Evolutionary conservation across 1,140 invertebrate genomes (phyloP), one percentile per base, ranked within the genome.

Genomic region (Tribolium castaneum): DNA sequence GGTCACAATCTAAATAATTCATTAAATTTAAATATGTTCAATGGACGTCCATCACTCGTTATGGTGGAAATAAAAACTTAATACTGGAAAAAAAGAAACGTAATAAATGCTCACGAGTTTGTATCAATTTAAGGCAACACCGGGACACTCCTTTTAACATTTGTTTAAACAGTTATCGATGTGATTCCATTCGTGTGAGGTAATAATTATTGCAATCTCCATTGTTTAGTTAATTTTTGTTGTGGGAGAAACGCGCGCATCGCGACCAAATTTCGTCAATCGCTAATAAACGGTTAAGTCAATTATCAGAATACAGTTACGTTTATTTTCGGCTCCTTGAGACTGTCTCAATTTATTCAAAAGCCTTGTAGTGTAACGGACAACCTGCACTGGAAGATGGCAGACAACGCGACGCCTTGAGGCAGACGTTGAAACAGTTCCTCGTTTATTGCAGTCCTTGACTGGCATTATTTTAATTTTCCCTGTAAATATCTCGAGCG

Each of bases 1-100:
- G 50, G 50, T 50, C 52, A 73, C 71, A 73, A 52, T 73, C 52
- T 73, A 73, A 51, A 73, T 73, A 54, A 73, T 73, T 73, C 71
- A 73, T 73, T 73, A 73, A 54, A 54, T 73, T 51, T 73, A 72
- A 72, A 66, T 66, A 66, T 30, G 59, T 30, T 30, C 34, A 5
- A 39, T 66, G 34, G 35, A 59, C 30, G 34, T 35, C 59, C 59
- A 66, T 66, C 30, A 66, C 22, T 14, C 56, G 19, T n/a, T n/a
- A n/a, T n/a, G n/a, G n/a, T n/a, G n/a, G n/a, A n/a, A n/a, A n/a
- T n/a, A n/a, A n/a, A n/a, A n/a, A n/a, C n/a, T n/a, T n/a, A n/a
- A n/a, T n/a, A 5, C 9, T 3, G n/a, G n/a, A 4, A 54, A 62
- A 22, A 62, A 62, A 30, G 6, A 62, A 25, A 6, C 52, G 52